Evolutionary conservation across 2,797 vertebrate species (phyloP).

Genomic region (Sebastes hubbsi): DNA sequence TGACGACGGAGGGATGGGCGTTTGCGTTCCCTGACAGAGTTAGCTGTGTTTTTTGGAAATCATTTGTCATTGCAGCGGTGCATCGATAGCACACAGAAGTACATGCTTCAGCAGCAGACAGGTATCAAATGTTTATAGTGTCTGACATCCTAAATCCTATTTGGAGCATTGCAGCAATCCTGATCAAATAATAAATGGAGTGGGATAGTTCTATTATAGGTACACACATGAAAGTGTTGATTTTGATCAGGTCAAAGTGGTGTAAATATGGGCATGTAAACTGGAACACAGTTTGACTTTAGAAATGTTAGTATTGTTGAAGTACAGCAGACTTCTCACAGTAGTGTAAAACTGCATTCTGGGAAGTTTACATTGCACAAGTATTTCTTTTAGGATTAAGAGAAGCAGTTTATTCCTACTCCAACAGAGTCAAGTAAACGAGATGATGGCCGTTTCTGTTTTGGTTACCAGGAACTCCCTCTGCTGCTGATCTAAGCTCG

Average conservation of each 20-base stretch:
- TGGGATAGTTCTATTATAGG: too few relatives aligned
- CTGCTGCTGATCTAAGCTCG: background rate
- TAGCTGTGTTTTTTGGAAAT: background rate
- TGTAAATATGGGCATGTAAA: background rate
- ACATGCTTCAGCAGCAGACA: background rate
- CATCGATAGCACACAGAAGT: too few relatives aligned
- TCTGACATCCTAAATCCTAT: too few relatives aligned
- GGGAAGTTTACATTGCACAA: background rate
- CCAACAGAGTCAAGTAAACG: background rate
- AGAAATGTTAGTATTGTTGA: background rate
- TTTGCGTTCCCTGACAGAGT: background rate
- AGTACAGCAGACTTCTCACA: background rate
- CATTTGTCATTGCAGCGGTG: background rate
- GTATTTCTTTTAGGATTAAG: background rate
- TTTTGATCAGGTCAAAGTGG: background rate
- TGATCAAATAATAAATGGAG: background rate
- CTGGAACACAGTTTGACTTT: background rate
- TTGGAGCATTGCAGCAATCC: background rate
- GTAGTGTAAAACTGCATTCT: background rate
- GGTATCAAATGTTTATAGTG: too few relatives aligned
- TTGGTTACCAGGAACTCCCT: background rate
- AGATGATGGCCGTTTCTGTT: background rate
- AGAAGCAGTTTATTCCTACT: too few relatives aligned
- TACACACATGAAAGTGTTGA: background rate
- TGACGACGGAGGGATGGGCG: background rate